Evolutionary conservation across 2,888 invertebrate genomes (phyloP), one percentile per base, ranked within the genome.

Genomic region (Petrolisthes manimaculis): DNA sequence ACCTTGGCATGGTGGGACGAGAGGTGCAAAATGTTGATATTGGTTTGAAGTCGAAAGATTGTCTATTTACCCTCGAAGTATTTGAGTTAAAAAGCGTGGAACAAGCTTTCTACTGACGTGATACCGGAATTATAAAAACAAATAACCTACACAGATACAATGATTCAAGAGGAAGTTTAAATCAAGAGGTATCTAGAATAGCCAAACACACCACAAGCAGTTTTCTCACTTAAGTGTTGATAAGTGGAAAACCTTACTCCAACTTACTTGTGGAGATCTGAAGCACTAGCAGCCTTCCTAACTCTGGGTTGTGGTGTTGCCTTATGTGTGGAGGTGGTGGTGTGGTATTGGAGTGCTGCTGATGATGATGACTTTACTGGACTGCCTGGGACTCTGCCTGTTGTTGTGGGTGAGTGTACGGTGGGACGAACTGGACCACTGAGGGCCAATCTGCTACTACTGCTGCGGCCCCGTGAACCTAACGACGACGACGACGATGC

Each of bases 201-300:
- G 37, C 37, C 37, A 37, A 37, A 37, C 37, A 37, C 37, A 37
- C 37, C 37, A 2, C 37, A 37, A 37, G 37, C 37, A 37, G 37
- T 37, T 37, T 37, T 37, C 37, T 37, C 37, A 37, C 37, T 37
- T 37, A 37, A 37, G 37, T 37, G 37, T 37, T 37, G 37, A 37
- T 37, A 2, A 37, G 37, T 37, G 37, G 37, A 37, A 1, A 24
- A 61, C 79, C 80, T 51, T 37, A 12, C 24, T 9, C 37, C 37
- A 14, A 86, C 88, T 86, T n/a, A 90, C 90, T 87, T 88, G 83
- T 85, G 88, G 21, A 90, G 80, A 79, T 90, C 90, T 5, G 90
- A 90, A 18, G 88, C 88, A 74, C 90, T 90, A 14, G 90, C 90
- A 12, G 90, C 90, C 53, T 90, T 90, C 71, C 90, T 84, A 9